Percentiles rank a stretch among this genome's conserved stretches.
These are phyloP conservation scores for Hartigia nigra DNA, from an alignment of 2,888 invertebrate species.

Conservation along the genomic window DNA sequence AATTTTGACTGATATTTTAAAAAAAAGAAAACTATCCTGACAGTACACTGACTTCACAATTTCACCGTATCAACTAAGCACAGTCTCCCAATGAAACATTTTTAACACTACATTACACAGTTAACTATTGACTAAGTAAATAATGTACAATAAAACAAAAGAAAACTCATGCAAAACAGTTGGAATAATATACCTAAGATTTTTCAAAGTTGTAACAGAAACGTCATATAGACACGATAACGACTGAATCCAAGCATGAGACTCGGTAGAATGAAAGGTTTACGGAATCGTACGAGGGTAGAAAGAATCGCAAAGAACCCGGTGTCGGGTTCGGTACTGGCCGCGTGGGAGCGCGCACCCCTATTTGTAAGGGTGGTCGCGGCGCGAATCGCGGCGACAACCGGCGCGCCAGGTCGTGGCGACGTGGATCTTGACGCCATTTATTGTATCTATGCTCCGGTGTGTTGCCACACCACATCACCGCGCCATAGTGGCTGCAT, in stretches of 20 bases:
- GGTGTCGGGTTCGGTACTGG: conserved; percentile 22
- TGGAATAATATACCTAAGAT: neutral
- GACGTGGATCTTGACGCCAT: conserved; percentile 60
- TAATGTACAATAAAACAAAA: neutral
- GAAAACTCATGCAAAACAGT: neutral
- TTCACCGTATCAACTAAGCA: neutral
- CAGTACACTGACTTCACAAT: neutral
- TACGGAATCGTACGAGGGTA: neutral
- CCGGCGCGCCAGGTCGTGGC: conserved; percentile 52
- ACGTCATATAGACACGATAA: neutral
- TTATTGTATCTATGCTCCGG: conserved; percentile 40
- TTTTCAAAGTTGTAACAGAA: neutral
- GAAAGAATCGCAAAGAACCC: conserved; percentile 6
- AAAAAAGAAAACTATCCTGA: neutral
- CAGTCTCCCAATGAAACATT: neutral
- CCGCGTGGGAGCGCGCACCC: conserved; percentile 41
- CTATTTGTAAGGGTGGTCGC: conserved; percentile 48
- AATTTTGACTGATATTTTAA: neutral
- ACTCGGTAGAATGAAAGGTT: neutral
- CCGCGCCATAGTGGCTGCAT: conserved; percentile 9
- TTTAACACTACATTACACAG: neutral
- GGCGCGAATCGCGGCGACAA: conserved; percentile 48
- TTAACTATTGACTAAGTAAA: neutral
- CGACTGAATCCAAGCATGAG: neutral
- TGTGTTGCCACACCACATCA: conserved; percentile 13